Base-by-base conservation (phyloP, 2,888 invertebrate genomes). In the Trichogramma evanescens region DNA sequence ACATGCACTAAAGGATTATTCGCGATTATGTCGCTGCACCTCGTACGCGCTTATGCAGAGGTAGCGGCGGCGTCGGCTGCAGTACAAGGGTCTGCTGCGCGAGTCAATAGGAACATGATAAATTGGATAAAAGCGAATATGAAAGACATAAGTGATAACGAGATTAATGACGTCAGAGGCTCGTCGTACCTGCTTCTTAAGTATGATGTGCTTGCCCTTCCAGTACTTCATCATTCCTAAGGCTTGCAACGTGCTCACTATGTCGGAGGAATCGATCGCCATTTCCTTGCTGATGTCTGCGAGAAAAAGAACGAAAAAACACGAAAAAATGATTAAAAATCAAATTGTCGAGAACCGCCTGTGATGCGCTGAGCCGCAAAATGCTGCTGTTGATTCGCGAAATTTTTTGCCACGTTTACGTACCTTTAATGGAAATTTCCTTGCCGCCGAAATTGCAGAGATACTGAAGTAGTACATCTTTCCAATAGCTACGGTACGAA, bases 401-500 rank as follows among this genome's bases (percentile, higher is more conserved):
- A 56, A 45, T 50, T 13, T 54, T 50, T 53, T 2, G 26, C 3
- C 3, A 2, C 2, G 9, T 42, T 26, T 26, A 26, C 62, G 65
- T 84, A 82, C 93, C 93, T 80, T 96, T 91, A 69, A 97, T 93
- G 72, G 91, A 92, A 57, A 97, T 84, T 63, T 94, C 89, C 55
- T 91, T 89, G 57, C 93, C 95, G 9, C 91, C 89, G 59, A 92
- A 89, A 59, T 91, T 91, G 76, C 93, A 93, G 59, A 99, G 83
- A 74, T 95, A 90, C 72, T 92, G 90, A 59, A 99, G 82, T 5
- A 99, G 82, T 0, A 95, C 95, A 78, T 96, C 95, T 78, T 96
- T 96, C 99, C 99, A 99, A 80, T 99, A 99, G 54, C 95, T 95
- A 41, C 98, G 86, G 82, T 99, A 99, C 13, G 96, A 95, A 73